Evolutionary conservation across 2,888 invertebrate species (phyloP), one percentile per base, ranked within the genome.

Genomic region (Perdita meconis): DNA sequence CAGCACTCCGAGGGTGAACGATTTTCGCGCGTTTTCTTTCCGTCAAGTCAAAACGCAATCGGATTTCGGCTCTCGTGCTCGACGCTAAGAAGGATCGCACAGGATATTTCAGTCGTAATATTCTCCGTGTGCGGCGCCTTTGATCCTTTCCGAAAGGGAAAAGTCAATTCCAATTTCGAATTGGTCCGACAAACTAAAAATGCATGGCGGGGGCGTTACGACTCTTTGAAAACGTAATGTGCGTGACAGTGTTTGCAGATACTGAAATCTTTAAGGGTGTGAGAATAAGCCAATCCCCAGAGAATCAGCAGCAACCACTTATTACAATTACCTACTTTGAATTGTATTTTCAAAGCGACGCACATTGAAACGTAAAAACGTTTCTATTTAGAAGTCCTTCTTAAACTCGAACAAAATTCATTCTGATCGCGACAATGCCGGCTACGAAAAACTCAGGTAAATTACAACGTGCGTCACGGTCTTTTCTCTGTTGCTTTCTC

Each of bases 1-100:
- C 22, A 24, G 38, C 38, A 13, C 8, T 38, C 10, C 16, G 34
- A 1, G 47, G 26, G n/a, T 10, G 40, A 51, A 40, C 30, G 60
- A 53, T 53, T 60, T 60, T 19, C 30, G 13, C 42, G 22, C 38
- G 40, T 38, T 69, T 61, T 69, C 63, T 38, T 36, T 19, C 19
- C 47, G 19, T 19, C 10, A 13, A 56, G 36, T 63, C 63, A 30
- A 63, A 69, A 56, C 38, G 26, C 26, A 24, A 53, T 68, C 59
- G 68, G 34, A 69, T 47, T 47, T 38, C n/a, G 6, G 44, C 30
- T 1, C 12, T 66, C 10, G 50, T 8, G n/a, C 19, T 36, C 22
- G 50, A 38, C 19, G 13, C n/a, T 3, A 55, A 6, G 38, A 40
- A 67, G 24, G 69, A 69, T 63, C 53, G 36, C 36, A 13, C 53